Conservation (phyloP, 2,797 vertebrate species). For the Clarias pachynema region DNA sequence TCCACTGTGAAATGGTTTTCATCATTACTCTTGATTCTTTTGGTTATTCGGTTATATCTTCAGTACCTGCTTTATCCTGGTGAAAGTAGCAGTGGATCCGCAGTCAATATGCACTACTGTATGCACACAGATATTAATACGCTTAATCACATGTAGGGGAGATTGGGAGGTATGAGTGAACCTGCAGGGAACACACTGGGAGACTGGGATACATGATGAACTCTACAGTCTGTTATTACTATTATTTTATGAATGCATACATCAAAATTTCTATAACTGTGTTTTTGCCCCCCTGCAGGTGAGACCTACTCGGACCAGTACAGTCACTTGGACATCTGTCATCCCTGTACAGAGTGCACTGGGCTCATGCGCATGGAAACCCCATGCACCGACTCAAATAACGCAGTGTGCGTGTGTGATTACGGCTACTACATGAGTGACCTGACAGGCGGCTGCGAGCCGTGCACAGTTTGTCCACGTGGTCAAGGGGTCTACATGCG, state of each 20-base stretch:
- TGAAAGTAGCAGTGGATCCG: neutral
- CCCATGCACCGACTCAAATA: constrained; percentile 92
- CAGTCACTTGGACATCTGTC: constrained; percentile 86
- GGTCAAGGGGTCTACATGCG: constrained; percentile 83
- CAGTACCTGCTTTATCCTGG: neutral
- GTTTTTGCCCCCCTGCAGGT: constrained; percentile 70
- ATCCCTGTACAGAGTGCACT: constrained; percentile 82
- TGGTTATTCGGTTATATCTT: constrained; percentile 16
- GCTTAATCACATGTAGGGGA: neutral
- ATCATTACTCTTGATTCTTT: neutral
- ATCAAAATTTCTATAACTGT: neutral
- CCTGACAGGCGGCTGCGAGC: constrained; percentile 67
- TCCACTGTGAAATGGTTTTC: neutral
- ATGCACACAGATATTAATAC: neutral
- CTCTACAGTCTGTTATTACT: neutral
- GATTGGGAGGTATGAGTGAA: neutral
- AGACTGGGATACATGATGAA: neutral
- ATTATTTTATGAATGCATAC: neutral
- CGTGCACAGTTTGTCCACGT: constrained; percentile 80
- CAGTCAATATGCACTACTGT: neutral
- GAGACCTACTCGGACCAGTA: constrained; percentile 89
- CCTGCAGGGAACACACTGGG: neutral
- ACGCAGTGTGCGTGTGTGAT: constrained; percentile 86
- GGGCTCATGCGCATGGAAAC: constrained; percentile 89
- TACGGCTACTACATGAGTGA: constrained; percentile 82